phyloP scores from a whole-genome alignment of 1,140 invertebrate genomes.

The Daktulosphaira vitifoliae region DNA sequence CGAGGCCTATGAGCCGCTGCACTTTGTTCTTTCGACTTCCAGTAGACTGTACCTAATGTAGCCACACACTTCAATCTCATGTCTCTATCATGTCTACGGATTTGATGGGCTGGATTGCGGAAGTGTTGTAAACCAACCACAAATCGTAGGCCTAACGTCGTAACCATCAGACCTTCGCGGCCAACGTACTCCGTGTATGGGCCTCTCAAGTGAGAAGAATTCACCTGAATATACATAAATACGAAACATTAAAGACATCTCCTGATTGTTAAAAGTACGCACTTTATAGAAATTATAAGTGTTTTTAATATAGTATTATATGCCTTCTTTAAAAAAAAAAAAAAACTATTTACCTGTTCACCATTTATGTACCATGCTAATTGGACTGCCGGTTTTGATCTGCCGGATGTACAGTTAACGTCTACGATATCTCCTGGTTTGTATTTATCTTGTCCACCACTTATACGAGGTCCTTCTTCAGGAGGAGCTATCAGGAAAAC shows the following conservation, averaged over 20 bases:
- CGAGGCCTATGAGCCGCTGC: slow-evolving; percentile 58
- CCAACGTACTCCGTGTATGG: slow-evolving; percentile 48
- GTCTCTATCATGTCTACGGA: slow-evolving; percentile 51
- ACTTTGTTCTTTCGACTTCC: slow-evolving; percentile 72
- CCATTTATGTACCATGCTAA: slow-evolving; percentile 83
- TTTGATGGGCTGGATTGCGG: slow-evolving; percentile 40
- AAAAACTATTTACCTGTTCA: slow-evolving; percentile 58
- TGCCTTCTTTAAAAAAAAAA: too few relatives aligned
- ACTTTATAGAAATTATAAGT: too few relatives aligned
- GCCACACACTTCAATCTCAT: slow-evolving; percentile 81
- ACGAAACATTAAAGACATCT: too few relatives aligned
- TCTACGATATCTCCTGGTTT: slow-evolving; percentile 69
- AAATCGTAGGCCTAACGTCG: slow-evolving; percentile 61
- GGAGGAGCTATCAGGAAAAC: slow-evolving; percentile 57
- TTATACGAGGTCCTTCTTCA: slow-evolving; percentile 70
- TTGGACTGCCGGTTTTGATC: slow-evolving; percentile 71
- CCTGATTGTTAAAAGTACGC: too few relatives aligned
- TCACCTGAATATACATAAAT: too few relatives aligned
- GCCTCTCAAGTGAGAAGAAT: slow-evolving; percentile 48
- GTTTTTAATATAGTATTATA: too few relatives aligned
- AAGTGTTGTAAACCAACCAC: slow-evolving; percentile 66
- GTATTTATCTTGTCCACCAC: slow-evolving; percentile 66
- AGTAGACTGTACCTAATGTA: slow-evolving; percentile 72
- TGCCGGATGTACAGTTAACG: slow-evolving; percentile 73
- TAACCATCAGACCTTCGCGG: slow-evolving; percentile 59